Evolutionary conservation across 2,888 invertebrate genomes (phyloP), one percentile per base, ranked within the genome.

Genomic region (Agrotis ipsilon): DNA sequence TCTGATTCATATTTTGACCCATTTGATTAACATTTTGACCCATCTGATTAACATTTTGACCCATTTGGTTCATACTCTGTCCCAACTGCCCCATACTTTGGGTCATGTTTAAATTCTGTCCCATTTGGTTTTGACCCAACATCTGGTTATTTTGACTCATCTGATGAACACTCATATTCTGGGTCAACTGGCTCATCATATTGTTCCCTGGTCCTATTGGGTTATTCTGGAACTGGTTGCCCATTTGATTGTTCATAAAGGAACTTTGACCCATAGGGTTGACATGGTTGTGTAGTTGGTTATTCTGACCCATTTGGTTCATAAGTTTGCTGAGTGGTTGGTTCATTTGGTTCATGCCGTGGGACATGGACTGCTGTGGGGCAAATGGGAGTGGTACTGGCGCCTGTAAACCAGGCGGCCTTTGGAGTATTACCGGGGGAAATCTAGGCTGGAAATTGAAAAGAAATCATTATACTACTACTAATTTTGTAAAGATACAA

Each of bases 371-470:
- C 73, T 92, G 94, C 79, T 94, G 93, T 0, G 93, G 93, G 0
- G 94, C 96, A 76, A 92, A 96, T 0, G 95, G 94, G 46, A 96
- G 81, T 0, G 95, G 93, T 1, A 95, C 91, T 0, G 95, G 95
- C 3, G 94, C 95, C 75, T 94, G 94, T 0, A 96, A 85, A 0
- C 95, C 95, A 0, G 95, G 95, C 0, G 96, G 95, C 69, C 96
- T 87, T 86, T 96, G 96, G 0, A 96, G 87, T 49, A 96, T 95
- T 1, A 96, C 94, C 1, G 94, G 92, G 39, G 95, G 95, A 88
- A 92, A 96, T 84, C 96, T 90, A 57, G 95, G 95, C 96, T 96
- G 90, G 1, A 88, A 90, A 67, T 16, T 14, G n/a, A 49, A 39
- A 16, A 58, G 3, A 6, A 48, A 46, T 19, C 6, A 52, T 14